Evolutionary conservation across 2,113 vertebrate genomes (phyloP), one percentile per base, ranked within the genome.

Genomic region (Forbesichthys papilliferus): DNA sequence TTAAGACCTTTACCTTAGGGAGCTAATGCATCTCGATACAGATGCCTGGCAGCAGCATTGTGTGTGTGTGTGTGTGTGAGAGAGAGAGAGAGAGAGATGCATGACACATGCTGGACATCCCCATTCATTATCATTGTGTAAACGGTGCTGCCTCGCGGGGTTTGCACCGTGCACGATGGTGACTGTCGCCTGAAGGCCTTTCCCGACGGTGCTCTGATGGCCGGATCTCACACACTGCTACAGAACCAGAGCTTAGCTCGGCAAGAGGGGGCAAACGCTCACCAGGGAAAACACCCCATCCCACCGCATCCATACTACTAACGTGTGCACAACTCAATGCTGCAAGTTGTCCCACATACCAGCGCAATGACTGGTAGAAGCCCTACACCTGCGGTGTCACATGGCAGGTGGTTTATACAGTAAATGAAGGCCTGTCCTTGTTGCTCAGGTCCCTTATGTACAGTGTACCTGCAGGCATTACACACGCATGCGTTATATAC

Each of bases 61-160:
- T 61, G 13, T 65, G 74, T 42, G 36, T 42, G 36, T 42, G 36
- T 42, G 36, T 42, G 36, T 42, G 36, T 61, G 70, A 58, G 13
- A 0, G 36, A 0, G 82, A 68, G 61, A 51, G 47, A 34, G 76
- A 81, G 78, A 86, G 75, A 84, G 84, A 86, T 86, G 86, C 88
- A 84, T 52, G 76, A 73, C 74, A 80, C 84, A 81, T 18, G 77
- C 72, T 67, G 84, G 86, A 89, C 85, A 82, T 80, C 75, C 86
- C 78, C 82, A 89, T 89, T 81, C 72, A 85, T 91, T 90, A 87
- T 88, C 80, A 86, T 87, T 86, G 36, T 42, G 82, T 71, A 83
- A 87, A 71, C 33, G 72, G 76, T 47, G 13, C 11, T 61, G 81
- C 84, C 87, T 84, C 75, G 78, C 82, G 86, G 82, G 85, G 87